A percentile compares a stretch with the other conserved stretches of the same genome.
phyloP scores from a whole-genome alignment of 2,113 vertebrate genomes.

The Progne subis region DNA sequence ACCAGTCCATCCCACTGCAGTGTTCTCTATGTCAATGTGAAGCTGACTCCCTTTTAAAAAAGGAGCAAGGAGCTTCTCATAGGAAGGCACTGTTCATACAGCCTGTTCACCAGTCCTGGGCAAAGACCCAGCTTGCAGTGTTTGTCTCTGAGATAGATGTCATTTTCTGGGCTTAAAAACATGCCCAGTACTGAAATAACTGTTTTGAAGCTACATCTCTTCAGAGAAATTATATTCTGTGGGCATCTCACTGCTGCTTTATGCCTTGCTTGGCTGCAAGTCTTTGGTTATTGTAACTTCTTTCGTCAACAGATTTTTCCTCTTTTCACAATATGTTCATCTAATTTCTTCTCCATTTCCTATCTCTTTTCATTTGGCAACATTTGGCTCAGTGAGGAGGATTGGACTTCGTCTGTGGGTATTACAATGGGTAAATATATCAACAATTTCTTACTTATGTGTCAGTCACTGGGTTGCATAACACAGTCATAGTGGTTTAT shows the following conservation, averaged over 20 bases:
- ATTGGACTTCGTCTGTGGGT: neutral
- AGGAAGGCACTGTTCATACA: neutral
- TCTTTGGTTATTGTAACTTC: neutral
- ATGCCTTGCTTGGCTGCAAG: neutral
- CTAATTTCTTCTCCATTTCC: neutral
- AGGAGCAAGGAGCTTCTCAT: neutral
- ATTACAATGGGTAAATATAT: slow-evolving; percentile 6
- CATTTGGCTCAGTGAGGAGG: neutral
- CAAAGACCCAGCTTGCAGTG: neutral
- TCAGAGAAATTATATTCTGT: neutral
- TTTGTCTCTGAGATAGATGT: neutral
- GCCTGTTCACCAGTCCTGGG: neutral
- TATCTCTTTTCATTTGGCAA: neutral
- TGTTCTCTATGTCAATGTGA: neutral
- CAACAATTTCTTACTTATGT: neutral
- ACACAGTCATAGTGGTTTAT: neutral
- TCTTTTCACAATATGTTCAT: neutral
- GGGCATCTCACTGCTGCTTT: neutral
- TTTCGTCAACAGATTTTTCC: neutral
- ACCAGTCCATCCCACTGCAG: neutral
- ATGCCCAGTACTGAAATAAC: neutral
- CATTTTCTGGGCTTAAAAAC: slow-evolving; percentile 25
- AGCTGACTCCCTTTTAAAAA: neutral
- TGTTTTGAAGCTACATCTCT: neutral
- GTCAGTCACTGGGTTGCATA: neutral